Conservation (phyloP, 2,888 invertebrate species). For the Teleiodes luculella region DNA sequence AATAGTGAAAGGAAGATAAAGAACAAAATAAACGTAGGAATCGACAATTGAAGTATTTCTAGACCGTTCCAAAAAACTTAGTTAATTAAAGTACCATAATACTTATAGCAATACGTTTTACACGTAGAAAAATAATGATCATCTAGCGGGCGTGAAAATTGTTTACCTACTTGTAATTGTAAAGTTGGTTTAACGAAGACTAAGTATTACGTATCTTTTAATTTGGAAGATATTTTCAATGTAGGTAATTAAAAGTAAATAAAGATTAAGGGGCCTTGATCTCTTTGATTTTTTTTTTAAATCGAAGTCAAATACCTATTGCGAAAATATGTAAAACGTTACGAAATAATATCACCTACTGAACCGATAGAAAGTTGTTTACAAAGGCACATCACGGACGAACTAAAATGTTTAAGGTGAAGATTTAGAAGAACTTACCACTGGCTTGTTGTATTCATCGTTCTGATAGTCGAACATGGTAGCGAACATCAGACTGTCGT, state of each 20-base stretch:
- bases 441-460: slow-evolving; percentile 66
- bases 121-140: slow-evolving; percentile 10
- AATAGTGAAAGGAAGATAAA: neutral
- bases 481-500: slow-evolving; percentile 77
- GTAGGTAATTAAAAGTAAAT: neutral
- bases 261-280: neutral
- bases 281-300: too few species aligned
- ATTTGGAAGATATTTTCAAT: too few species aligned
- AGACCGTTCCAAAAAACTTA: neutral
- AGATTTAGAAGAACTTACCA: slow-evolving; percentile 52
- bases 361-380: slow-evolving; percentile 53
- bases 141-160: slow-evolving; percentile 12
- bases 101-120: neutral
- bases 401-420: slow-evolving; percentile 15
- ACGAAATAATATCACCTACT: slow-evolving; percentile 27
- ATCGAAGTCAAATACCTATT: too few species aligned
- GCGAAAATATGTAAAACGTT: neutral
- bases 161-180: too few species aligned
- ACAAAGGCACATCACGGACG: slow-evolving; percentile 38
- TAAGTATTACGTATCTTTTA: too few species aligned
- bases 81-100: neutral
- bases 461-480: slow-evolving; percentile 76
- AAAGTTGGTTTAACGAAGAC: neutral
- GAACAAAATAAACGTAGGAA: neutral
- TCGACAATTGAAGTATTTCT: too few species aligned